Evolutionary conservation across 2,113 vertebrate species (phyloP).

Genomic region (Gambusia holbrooki): DNA sequence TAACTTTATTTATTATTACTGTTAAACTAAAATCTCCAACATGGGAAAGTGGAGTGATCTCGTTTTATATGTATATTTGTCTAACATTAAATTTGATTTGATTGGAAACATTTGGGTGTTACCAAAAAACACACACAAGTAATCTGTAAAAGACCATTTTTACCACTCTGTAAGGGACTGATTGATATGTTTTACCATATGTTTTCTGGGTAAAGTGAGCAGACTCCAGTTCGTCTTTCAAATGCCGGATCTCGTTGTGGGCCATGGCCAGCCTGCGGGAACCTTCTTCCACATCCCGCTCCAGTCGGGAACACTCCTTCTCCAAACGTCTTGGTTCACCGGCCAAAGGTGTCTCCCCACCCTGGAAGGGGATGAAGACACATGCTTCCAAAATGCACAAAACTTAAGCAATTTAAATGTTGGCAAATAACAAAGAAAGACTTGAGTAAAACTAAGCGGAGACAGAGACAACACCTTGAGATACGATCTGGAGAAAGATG

Average conservation of each 20-base stretch:
- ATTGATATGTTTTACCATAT: conserved; percentile 68
- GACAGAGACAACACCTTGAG: conserved; percentile 27
- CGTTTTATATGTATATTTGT: too few species aligned
- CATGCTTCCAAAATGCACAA: background rate
- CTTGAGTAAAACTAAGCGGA: background rate
- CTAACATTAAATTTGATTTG: too few species aligned
- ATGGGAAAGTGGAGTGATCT: too few species aligned
- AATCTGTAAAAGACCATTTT: background rate
- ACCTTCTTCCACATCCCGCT: conserved; percentile 77
- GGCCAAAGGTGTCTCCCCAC: conserved; percentile 55
- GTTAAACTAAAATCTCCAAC: too few species aligned
- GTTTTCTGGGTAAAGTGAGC: conserved; percentile 74
- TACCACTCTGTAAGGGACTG: background rate
- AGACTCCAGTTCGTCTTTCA: conserved; percentile 76
- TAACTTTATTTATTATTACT: too few species aligned
- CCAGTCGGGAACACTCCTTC: conserved; percentile 57
- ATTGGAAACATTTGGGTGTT: too few species aligned
- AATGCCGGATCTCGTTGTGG: conserved; percentile 78
- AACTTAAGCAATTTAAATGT: background rate
- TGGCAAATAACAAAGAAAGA: background rate
- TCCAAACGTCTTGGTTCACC: conserved; percentile 57
- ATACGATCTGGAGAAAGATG: conserved; percentile 19
- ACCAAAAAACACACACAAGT: background rate
- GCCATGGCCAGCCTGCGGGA: conserved; percentile 73
- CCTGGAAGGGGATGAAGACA: conserved; percentile 28